A percentile compares a stretch with the other conserved stretches of the same genome.
These are phyloP conservation scores for Drosophila niveifrons DNA, from an alignment of 2,888 invertebrate genomes.

Conservation along the genomic window DNA sequence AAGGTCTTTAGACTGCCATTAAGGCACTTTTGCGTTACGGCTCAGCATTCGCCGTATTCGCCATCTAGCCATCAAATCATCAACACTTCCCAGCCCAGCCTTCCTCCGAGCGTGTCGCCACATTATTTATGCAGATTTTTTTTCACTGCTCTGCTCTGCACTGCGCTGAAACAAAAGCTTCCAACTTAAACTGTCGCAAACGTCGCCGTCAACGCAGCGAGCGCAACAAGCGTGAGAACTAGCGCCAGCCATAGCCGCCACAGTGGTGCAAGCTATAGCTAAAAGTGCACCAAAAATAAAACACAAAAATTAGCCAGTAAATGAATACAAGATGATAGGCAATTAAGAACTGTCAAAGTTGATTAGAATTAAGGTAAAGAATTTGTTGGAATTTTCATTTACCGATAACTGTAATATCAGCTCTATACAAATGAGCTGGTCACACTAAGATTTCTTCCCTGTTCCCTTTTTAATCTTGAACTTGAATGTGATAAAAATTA, in stretches of 20 bases:
- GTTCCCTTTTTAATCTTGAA: too few relatives aligned
- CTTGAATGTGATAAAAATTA: too few relatives aligned
- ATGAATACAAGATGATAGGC: too few relatives aligned
- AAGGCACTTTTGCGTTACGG: slow-evolving; percentile 61
- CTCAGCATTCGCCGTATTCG: slow-evolving; percentile 56
- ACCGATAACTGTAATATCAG: too few relatives aligned
- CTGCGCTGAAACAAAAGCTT: slow-evolving; percentile 61
- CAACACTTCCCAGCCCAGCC: slow-evolving; percentile 70
- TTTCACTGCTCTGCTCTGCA: slow-evolving; percentile 19
- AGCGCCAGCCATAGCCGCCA: slow-evolving; percentile 58
- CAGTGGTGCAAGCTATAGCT: slow-evolving; percentile 42
- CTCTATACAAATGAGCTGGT: too few relatives aligned
- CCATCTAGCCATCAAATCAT: slow-evolving; percentile 77
- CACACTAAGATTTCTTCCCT: too few relatives aligned
- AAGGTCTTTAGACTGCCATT: slow-evolving; percentile 67
- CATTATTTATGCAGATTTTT: slow-evolving; percentile 78
- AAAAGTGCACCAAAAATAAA: background rate
- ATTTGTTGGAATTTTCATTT: too few relatives aligned
- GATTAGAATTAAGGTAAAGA: too few relatives aligned
- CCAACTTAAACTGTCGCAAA: slow-evolving; percentile 68
- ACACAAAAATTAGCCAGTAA: too few relatives aligned
- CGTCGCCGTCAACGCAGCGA: slow-evolving; percentile 57
- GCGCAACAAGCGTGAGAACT: slow-evolving; percentile 79
- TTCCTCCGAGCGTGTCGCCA: slow-evolving; percentile 61
- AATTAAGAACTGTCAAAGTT: too few relatives aligned